A percentile compares a stretch with the other conserved stretches of the same genome.
Conservation (phyloP, 1,140 invertebrate species). For the Contarinia nasturtii region DNA sequence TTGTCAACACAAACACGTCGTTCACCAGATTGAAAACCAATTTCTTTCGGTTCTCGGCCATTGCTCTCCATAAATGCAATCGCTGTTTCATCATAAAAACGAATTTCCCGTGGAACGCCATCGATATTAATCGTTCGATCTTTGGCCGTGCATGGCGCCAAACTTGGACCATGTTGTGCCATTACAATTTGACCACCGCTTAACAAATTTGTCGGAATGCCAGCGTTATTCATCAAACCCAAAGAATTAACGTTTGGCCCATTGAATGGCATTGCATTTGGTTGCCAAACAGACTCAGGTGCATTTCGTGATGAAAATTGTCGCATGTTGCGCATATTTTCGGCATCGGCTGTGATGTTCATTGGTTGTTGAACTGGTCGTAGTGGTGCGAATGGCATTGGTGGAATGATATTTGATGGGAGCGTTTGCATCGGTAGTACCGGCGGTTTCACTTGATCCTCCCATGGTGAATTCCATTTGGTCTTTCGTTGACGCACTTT, state of each 20-base stretch:
- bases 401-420: neutral
- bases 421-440: neutral
- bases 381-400: neutral
- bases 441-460: neutral
- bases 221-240: no score
- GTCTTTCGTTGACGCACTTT: neutral
- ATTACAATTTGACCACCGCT: no score
- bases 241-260: no score
- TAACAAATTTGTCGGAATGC: no score
- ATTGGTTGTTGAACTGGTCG: neutral
- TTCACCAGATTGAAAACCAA: conserved; percentile 57
- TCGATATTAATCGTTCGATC: conserved; percentile 66
- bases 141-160: conserved; percentile 8
- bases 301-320: neutral
- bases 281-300: neutral
- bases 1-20: conserved; percentile 48
- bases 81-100: conserved; percentile 68
- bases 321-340: neutral
- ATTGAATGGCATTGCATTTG: no score
- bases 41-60: conserved; percentile 52
- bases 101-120: conserved; percentile 56
- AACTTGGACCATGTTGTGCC: no score
- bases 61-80: conserved; percentile 67
- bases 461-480: conserved; percentile 10
- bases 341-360: conserved; percentile 1